Percentiles rank a stretch among this genome's conserved stretches.
Evolutionary conservation across 2,888 invertebrate genomes (phyloP).

Genomic region (Xestia c-nigrum): DNA sequence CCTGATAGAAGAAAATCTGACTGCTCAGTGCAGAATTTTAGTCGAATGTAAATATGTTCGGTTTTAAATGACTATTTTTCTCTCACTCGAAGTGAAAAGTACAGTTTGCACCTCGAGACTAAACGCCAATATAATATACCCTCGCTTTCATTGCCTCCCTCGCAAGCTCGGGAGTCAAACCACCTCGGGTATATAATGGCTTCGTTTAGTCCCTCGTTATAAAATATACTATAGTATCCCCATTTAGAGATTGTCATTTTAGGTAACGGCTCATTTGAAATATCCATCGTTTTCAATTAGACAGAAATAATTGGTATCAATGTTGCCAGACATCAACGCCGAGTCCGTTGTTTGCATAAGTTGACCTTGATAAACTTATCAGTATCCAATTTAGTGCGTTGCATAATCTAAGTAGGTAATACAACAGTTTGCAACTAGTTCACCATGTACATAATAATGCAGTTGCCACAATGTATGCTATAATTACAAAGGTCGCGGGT

Average conservation of each 20-base stretch:
- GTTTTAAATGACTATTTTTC: too few relatives aligned
- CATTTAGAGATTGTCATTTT: background rate
- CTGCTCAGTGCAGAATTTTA: too few relatives aligned
- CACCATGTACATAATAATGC: conserved; percentile 47
- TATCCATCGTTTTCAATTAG: background rate
- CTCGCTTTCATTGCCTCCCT: too few relatives aligned
- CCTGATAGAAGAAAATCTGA: too few relatives aligned
- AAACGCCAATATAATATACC: too few relatives aligned
- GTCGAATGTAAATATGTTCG: too few relatives aligned
- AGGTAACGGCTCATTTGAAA: background rate
- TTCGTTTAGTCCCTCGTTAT: too few relatives aligned
- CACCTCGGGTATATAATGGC: too few relatives aligned
- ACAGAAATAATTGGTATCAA: conserved; percentile 37
- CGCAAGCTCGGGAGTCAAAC: too few relatives aligned
- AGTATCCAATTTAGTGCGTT: conserved; percentile 49
- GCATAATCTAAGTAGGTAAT: conserved; percentile 41
- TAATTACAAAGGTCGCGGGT: conserved; percentile 77
- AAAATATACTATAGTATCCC: too few relatives aligned
- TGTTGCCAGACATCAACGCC: conserved; percentile 17
- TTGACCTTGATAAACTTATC: conserved; percentile 48
- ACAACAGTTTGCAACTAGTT: conserved; percentile 44
- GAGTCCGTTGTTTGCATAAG: conserved; percentile 25
- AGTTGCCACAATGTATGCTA: conserved; percentile 47
- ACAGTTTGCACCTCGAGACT: too few relatives aligned
- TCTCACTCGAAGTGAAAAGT: too few relatives aligned